Evolutionary conservation across 1,140 invertebrate species (phyloP).

Genomic region (Heliconius nattereri): DNA sequence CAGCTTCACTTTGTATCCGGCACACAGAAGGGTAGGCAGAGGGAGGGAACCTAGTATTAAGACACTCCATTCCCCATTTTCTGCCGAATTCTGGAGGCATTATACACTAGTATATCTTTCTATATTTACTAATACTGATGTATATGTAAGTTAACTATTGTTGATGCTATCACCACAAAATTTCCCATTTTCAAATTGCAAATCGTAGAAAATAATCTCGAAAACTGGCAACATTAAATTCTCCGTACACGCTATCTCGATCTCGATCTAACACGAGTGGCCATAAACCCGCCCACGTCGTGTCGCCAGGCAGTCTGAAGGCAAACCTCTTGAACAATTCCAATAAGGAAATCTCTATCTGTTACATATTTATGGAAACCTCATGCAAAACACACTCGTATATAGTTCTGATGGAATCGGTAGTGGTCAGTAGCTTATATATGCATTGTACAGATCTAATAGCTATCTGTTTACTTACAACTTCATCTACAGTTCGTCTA

Average conservation of each 20-base stretch:
- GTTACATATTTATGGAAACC: slow-evolving; percentile 50
- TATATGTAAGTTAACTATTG: background rate
- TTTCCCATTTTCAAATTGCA: slow-evolving; percentile 17
- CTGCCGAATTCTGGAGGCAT: too few species aligned
- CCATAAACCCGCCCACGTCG: slow-evolving; percentile 43
- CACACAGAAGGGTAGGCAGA: too few species aligned
- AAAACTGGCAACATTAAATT: slow-evolving; percentile 31
- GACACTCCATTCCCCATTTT: too few species aligned
- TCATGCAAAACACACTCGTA: slow-evolving; percentile 47
- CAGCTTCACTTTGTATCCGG: too few species aligned
- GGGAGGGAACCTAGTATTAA: too few species aligned
- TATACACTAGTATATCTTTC: too few species aligned
- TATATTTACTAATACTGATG: too few species aligned
- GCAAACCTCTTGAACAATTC: slow-evolving; percentile 52
- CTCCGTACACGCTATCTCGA: slow-evolving; percentile 18
- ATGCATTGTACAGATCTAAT: too few species aligned
- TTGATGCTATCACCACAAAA: background rate
- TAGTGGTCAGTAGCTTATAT: slow-evolving; percentile 4
- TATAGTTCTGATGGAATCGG: slow-evolving; percentile 33
- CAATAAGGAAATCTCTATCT: slow-evolving; percentile 47
- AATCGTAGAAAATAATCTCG: slow-evolving; percentile 24
- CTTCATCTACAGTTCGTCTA: background rate
- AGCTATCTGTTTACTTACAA: background rate
- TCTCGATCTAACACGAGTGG: slow-evolving; percentile 28
- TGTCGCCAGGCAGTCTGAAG: slow-evolving; percentile 69